phyloP scores from a whole-genome alignment of 2,797 vertebrate species.

The Hippocampus kuda region DNA sequence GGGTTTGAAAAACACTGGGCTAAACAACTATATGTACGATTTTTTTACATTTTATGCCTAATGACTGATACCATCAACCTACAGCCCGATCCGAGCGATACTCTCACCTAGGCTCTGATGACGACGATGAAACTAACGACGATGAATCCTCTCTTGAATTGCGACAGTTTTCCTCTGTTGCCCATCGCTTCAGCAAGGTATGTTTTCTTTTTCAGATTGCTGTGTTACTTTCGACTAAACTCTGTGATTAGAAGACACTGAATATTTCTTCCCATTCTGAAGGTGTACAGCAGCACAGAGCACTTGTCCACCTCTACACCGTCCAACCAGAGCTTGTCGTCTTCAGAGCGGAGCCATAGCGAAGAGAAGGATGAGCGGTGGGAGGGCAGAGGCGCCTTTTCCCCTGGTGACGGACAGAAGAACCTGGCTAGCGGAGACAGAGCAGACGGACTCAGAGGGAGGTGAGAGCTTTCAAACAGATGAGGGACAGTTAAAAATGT shows the following conservation, averaged over 20 bases:
- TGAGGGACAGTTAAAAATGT: not conserved
- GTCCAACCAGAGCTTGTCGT: slow-evolving; percentile 66
- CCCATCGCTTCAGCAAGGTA: slow-evolving; percentile 92
- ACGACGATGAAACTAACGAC: slow-evolving; percentile 80
- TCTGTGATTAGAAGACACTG: not conserved
- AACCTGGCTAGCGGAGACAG: slow-evolving; percentile 45
- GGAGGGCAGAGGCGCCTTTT: slow-evolving; percentile 51
- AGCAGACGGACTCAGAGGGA: slow-evolving; percentile 55
- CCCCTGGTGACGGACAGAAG: slow-evolving; percentile 51
- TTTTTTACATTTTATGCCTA: not conserved
- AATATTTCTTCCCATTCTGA: not conserved
- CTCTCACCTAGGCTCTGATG: slow-evolving; percentile 78
- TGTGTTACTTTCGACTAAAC: not conserved
- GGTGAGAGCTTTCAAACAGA: slow-evolving; percentile 43
- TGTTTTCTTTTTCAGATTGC: not conserved
- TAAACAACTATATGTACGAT: no score
- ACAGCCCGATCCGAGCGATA: slow-evolving; percentile 83
- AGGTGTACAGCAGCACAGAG: slow-evolving; percentile 92
- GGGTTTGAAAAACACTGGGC: no score
- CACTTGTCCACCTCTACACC: slow-evolving; percentile 75
- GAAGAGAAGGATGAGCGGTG: slow-evolving; percentile 76
- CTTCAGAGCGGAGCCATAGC: slow-evolving; percentile 73
- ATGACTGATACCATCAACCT: slow-evolving; percentile 1
- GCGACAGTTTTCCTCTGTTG: slow-evolving; percentile 86
- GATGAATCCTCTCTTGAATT: slow-evolving; percentile 83